Evolutionary conservation across 2,113 vertebrate species (phyloP).

Genomic region (Ranitomeya variabilis): DNA sequence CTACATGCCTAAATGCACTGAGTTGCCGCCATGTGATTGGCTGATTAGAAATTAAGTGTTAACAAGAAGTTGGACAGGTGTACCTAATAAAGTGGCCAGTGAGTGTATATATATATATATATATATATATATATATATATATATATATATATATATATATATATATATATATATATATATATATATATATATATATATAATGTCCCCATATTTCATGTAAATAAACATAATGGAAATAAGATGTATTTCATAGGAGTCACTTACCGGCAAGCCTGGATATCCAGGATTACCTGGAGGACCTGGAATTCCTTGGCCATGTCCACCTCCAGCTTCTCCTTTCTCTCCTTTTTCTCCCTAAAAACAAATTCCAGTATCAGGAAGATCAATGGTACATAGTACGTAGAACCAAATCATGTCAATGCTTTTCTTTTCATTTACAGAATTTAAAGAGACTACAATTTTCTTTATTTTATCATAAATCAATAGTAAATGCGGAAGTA

Average conservation of each 20-base stretch:
- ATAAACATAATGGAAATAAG: neutral
- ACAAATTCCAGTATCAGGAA: neutral
- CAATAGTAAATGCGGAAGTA: no score
- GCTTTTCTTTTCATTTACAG: neutral
- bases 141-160: neutral
- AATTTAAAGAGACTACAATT: no score
- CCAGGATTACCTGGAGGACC: constrained; percentile 67
- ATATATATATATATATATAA: neutral
- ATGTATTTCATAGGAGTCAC: constrained; percentile 38
- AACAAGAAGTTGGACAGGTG: no score
- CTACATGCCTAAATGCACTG: no score
- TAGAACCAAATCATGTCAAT: neutral
- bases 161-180: neutral
- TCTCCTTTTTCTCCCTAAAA: constrained; percentile 70
- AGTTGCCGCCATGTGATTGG: no score
- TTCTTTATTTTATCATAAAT: no score
- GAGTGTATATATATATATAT: no score
- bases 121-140: neutral
- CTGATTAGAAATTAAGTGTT: no score
- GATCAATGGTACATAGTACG: neutral
- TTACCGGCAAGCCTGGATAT: constrained; percentile 71
- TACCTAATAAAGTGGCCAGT: no score
- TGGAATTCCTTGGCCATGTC: constrained; percentile 61
- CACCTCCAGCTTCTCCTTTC: constrained; percentile 66
- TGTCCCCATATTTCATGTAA: neutral